These are phyloP conservation scores for Gymnarchus niloticus DNA, from an alignment of 2,113 vertebrate species.

Conservation along the genomic window DNA sequence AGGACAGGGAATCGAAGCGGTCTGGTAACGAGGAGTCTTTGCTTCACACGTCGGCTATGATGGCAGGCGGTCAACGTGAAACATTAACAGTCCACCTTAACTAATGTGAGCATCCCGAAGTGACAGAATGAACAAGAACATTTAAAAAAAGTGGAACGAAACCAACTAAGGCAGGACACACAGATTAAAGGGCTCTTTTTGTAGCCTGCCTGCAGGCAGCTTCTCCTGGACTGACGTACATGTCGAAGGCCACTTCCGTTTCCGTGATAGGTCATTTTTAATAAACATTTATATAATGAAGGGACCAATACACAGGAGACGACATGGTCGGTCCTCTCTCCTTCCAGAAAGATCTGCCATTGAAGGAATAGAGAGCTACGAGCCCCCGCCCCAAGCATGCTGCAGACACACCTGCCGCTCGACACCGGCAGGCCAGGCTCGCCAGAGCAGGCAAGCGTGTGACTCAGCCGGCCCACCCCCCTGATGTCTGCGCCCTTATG, in stretches of 20 bases:
- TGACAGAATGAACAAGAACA: neutral
- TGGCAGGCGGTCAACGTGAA: neutral
- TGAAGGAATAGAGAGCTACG: neutral
- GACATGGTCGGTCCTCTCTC: neutral
- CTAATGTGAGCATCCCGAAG: neutral
- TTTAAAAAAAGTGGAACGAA: neutral
- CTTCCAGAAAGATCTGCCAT: neutral
- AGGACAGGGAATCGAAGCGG: no score
- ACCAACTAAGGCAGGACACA: neutral
- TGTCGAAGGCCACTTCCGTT: no score
- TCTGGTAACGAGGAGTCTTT: neutral
- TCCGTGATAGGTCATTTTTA: neutral
- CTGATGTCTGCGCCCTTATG: neutral
- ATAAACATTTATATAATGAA: neutral
- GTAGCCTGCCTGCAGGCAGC: no score
- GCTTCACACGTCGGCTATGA: neutral
- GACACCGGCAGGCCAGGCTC: neutral
- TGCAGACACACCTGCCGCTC: neutral
- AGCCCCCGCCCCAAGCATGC: neutral
- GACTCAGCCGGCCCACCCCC: neutral
- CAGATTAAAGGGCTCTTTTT: neutral
- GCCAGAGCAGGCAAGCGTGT: neutral
- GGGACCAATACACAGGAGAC: neutral
- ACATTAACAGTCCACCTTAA: neutral
- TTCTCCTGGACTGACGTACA: no score